Conservation (phyloP, 2,888 invertebrate species). For the Panopea generosa region DNA sequence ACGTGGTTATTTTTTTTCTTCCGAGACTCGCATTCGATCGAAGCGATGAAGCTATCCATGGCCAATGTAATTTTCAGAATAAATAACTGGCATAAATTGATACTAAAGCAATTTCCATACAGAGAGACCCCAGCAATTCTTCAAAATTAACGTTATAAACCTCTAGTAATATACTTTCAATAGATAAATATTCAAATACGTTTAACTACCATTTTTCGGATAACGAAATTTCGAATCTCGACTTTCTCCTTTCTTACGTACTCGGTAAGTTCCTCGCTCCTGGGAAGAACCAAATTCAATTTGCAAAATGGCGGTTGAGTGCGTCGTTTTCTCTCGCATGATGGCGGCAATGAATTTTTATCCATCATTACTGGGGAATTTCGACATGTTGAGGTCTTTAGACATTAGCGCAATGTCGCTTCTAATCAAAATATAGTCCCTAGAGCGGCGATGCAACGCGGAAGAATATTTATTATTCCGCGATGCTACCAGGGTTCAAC, state of each 20-base stretch:
- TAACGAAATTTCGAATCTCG: slow-evolving; percentile 70
- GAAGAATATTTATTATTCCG: slow-evolving; percentile 50
- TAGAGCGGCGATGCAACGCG: slow-evolving; percentile 34
- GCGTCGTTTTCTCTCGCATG: slow-evolving; percentile 63
- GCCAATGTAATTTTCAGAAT: slow-evolving; percentile 65
- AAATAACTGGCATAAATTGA: slow-evolving; percentile 64
- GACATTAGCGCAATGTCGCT: slow-evolving; percentile 79
- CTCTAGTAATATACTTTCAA: slow-evolving; percentile 70
- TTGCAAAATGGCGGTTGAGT: slow-evolving; percentile 73
- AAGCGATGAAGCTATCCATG: slow-evolving; percentile 8
- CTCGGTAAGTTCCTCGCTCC: slow-evolving; percentile 62
- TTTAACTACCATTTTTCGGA: slow-evolving; percentile 74
- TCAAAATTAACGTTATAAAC: slow-evolving; percentile 78
- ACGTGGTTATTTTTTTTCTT: too few species aligned
- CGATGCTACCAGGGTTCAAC: slow-evolving; percentile 2
- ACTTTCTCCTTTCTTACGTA: slow-evolving; percentile 55
- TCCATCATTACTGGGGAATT: slow-evolving; percentile 65
- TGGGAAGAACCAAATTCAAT: slow-evolving; percentile 77
- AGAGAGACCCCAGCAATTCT: slow-evolving; percentile 72
- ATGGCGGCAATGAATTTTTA: slow-evolving; percentile 69
- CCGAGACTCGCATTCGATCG: too few species aligned
- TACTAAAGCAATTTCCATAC: slow-evolving; percentile 81
- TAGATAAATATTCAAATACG: slow-evolving; percentile 78
- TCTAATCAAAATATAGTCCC: slow-evolving; percentile 68
- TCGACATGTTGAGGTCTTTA: slow-evolving; percentile 60